Percentiles rank a stretch among this genome's conserved stretches.
Evolutionary conservation across 2,888 invertebrate genomes (phyloP).

Genomic region (Gisinianus flammeolus): DNA sequence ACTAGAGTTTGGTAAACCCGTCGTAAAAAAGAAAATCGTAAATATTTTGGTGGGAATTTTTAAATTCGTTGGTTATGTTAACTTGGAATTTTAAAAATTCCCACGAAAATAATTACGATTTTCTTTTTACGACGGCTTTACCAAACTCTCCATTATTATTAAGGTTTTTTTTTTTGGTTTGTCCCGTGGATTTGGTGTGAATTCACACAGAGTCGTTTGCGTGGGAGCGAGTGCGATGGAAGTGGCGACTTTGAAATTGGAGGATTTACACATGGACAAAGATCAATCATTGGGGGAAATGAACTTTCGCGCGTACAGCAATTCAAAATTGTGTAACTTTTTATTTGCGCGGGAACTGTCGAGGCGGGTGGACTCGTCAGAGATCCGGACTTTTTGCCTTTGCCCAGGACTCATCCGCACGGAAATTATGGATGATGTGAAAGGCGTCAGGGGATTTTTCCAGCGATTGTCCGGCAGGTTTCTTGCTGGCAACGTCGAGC

Average conservation of each 20-base stretch:
- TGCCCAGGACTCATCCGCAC: not conserved
- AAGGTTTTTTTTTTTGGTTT: no score
- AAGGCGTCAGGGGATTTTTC: not conserved
- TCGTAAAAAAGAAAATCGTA: no score
- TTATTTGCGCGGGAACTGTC: not conserved
- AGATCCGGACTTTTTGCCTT: not conserved
- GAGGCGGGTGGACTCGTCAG: not conserved
- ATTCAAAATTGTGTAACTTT: slow-evolving; percentile 1
- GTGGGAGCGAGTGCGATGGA: not conserved
- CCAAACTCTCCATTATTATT: no score
- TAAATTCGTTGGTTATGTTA: no score
- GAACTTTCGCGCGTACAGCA: not conserved
- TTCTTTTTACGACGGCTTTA: no score
- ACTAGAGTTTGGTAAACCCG: no score
- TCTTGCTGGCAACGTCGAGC: not conserved
- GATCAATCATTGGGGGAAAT: not conserved
- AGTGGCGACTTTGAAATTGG: not conserved
- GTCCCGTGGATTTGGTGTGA: no score
- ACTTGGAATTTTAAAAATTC: no score
- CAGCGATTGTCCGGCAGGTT: not conserved
- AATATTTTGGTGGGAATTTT: no score
- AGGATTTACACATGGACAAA: not conserved
- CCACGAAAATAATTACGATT: no score
- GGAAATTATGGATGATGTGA: not conserved
- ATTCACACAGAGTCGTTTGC: not conserved